A percentile compares a stretch with the other conserved stretches of the same genome.
These are phyloP conservation scores for Oikopleura dioica DNA, from an alignment of 23 tunicate genomes.

Conservation along the genomic window DNA sequence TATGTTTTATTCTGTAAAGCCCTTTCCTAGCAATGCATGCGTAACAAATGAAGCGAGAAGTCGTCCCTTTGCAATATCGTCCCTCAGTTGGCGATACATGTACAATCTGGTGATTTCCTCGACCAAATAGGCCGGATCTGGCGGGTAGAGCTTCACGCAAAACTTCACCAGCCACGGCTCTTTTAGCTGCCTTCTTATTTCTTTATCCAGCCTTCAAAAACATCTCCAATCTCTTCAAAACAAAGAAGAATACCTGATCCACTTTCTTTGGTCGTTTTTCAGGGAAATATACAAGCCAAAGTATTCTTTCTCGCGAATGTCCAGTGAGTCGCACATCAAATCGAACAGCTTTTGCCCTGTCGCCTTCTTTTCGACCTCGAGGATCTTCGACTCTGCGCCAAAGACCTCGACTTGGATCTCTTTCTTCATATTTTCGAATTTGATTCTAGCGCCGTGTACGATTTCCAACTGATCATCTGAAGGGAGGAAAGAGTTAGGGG, in stretches of 20 bases:
- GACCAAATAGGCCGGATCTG: constrained; percentile 57
- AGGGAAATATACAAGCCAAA: constrained; percentile 58
- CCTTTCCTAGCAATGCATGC: constrained; percentile 67
- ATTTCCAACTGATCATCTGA: too few species aligned
- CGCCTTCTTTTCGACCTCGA: constrained; percentile 23
- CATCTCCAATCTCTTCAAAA: too few species aligned
- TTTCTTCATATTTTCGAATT: not conserved
- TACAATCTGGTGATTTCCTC: constrained; percentile 65
- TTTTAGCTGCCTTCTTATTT: constrained; percentile 9
- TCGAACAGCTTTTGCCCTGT: constrained; percentile 31
- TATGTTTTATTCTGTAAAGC: too few species aligned
- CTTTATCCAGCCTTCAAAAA: too few species aligned
- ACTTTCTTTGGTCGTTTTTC: constrained; percentile 26
- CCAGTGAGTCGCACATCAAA: constrained; percentile 53
- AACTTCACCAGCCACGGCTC: constrained; percentile 56
- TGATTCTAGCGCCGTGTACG: too few species aligned
- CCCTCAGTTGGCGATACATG: constrained; percentile 64
- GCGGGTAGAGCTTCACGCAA: constrained; percentile 75
- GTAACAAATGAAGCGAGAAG: constrained; percentile 69
- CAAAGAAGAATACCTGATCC: constrained; percentile 38
- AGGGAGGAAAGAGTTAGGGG: too few species aligned
- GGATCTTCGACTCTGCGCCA: not conserved
- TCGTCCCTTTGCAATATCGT: constrained; percentile 65
- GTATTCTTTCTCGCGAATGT: constrained; percentile 56
- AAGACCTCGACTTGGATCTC: not conserved